Evolutionary conservation across 2,113 vertebrate species (phyloP).

Genomic region (Alaudala cheleensis): DNA sequence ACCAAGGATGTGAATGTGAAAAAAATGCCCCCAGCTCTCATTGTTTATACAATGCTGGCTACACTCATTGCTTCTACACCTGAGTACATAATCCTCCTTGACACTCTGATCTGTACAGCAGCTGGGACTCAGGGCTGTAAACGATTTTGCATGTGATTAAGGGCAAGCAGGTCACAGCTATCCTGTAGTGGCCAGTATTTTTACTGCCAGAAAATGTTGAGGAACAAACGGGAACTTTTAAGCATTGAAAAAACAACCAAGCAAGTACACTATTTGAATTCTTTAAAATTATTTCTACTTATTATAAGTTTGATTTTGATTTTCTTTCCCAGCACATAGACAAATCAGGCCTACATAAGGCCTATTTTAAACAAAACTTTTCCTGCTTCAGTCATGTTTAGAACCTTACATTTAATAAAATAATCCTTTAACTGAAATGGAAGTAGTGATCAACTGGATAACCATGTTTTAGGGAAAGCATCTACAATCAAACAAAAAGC

Average conservation of each 20-base stretch:
- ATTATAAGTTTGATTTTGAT: neutral
- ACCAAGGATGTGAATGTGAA: neutral
- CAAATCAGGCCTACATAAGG: neutral
- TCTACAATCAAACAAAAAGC: neutral
- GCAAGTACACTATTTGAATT: neutral
- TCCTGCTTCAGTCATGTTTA: neutral
- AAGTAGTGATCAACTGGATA: neutral
- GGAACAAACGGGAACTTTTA: neutral
- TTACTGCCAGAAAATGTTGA: neutral
- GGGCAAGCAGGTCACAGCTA: neutral
- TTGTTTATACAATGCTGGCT: neutral
- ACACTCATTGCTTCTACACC: neutral
- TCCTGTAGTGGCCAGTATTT: neutral
- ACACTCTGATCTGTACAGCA: neutral
- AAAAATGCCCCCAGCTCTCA: neutral
- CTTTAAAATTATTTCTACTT: neutral
- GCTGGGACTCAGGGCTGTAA: neutral
- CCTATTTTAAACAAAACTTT: neutral
- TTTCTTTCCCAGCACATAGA: neutral
- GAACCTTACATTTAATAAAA: neutral
- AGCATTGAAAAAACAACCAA: neutral
- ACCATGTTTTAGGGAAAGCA: neutral
- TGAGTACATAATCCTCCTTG: neutral
- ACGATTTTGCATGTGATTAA: neutral
- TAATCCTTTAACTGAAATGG: neutral